Percentiles rank a stretch among this genome's conserved stretches.
These are phyloP conservation scores for Alexandromys fortis DNA, from an alignment of 2,113 vertebrate genomes.

Conservation along the genomic window DNA sequence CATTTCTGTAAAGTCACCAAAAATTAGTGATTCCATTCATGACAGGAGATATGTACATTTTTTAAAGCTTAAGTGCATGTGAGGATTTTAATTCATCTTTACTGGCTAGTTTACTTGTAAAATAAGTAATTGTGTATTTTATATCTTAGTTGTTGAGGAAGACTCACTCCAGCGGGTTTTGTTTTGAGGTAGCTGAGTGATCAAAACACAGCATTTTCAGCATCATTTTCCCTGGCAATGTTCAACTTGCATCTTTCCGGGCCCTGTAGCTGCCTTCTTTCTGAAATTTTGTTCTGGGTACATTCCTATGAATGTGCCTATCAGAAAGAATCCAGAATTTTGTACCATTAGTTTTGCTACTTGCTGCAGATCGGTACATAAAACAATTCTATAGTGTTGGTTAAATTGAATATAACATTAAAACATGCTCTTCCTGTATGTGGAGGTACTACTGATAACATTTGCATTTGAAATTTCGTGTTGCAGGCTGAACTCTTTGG, in stretches of 20 bases:
- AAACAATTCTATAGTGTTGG: not conserved
- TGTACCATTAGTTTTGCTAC: not conserved
- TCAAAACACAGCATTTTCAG: not conserved
- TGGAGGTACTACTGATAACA: not conserved
- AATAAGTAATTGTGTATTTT: not conserved
- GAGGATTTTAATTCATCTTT: not conserved
- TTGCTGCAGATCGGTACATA: not conserved
- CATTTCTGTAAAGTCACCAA: not conserved
- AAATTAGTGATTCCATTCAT: not conserved
- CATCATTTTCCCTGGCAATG: not conserved
- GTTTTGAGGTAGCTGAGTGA: not conserved
- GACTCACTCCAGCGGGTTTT: not conserved
- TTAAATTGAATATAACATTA: not conserved
- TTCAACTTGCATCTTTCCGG: not conserved
- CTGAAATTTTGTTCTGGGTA: not conserved
- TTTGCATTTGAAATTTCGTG: not conserved
- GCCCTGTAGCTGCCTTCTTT: not conserved
- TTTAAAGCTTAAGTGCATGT: not conserved
- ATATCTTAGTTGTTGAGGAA: not conserved
- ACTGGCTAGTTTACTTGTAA: not conserved
- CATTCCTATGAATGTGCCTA: not conserved
- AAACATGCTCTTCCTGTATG: not conserved
- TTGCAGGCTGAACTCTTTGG: not conserved
- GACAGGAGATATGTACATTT: not conserved
- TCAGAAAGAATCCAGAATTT: not conserved